Evolutionary conservation across 1,140 invertebrate species (phyloP).

Genomic region (Vollenhovia emeryi): DNA sequence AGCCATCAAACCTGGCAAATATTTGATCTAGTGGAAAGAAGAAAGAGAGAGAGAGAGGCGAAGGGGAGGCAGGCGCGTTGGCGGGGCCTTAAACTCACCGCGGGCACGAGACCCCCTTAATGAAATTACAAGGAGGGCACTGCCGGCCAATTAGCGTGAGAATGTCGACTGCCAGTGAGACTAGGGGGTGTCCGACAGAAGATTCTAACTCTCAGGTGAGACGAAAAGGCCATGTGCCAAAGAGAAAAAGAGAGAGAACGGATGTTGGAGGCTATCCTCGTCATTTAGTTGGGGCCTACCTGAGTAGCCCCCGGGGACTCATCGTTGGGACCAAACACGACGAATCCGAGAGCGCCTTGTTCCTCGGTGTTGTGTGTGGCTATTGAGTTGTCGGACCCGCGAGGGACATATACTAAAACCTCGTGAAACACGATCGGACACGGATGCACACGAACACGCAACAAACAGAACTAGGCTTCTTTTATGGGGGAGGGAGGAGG

Average conservation of each 20-base stretch:
- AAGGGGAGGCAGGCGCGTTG: constrained; percentile 54
- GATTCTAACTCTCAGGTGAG: constrained; percentile 51
- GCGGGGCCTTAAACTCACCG: constrained; percentile 69
- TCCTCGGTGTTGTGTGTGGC: constrained; percentile 73
- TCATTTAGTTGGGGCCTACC: constrained; percentile 75
- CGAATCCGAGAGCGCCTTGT: constrained; percentile 71
- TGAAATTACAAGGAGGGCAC: constrained; percentile 81
- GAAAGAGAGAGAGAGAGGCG: constrained; percentile 28
- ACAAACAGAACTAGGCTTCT: constrained; percentile 76
- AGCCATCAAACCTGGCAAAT: constrained; percentile 77
- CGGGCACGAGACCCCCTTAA: constrained; percentile 80
- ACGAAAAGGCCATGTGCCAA: background rate
- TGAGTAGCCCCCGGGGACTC: constrained; percentile 75
- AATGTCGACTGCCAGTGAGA: constrained; percentile 75
- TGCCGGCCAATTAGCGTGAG: constrained; percentile 81
- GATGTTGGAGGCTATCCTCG: constrained; percentile 59
- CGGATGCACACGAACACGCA: constrained; percentile 78
- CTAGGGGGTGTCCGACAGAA: constrained; percentile 66
- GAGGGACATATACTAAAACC: constrained; percentile 77
- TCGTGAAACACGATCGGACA: constrained; percentile 81
- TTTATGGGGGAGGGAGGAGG: constrained; percentile 52
- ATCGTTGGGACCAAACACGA: constrained; percentile 71
- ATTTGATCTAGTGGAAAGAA: constrained; percentile 68
- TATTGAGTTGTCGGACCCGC: constrained; percentile 80
- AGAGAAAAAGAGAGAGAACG: constrained; percentile 1